These are phyloP conservation scores for Leptinotarsa haldemani DNA, from an alignment of 2,888 invertebrate genomes.

Conservation along the genomic window DNA sequence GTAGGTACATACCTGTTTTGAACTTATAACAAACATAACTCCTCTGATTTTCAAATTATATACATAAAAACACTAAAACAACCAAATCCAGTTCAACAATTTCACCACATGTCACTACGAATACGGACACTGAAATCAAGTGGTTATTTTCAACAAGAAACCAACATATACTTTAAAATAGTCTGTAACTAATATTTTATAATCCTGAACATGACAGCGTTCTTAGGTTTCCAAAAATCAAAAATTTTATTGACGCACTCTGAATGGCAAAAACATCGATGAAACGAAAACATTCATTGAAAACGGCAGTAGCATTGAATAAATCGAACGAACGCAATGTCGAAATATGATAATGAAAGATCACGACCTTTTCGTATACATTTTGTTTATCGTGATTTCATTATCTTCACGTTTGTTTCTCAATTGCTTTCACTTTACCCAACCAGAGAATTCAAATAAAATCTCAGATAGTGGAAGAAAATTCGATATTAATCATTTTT, in stretches of 20 bases:
- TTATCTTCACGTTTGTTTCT: constrained; percentile 19
- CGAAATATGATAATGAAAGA: constrained; percentile 53
- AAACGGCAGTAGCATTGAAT: constrained; percentile 38
- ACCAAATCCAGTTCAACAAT: constrained; percentile 8
- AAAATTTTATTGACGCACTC: constrained; percentile 11
- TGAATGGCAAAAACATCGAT: constrained; percentile 10
- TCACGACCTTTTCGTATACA: constrained; percentile 50
- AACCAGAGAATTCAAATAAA: no score
- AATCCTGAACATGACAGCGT: background rate
- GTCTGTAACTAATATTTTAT: no score
- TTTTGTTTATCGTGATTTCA: constrained; percentile 39
- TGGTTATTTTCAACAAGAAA: background rate
- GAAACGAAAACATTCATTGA: constrained; percentile 29
- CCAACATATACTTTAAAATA: background rate
- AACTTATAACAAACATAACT: constrained; percentile 37
- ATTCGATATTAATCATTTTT: no score
- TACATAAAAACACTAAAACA: constrained; percentile 5
- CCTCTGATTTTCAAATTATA: background rate
- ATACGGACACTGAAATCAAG: background rate
- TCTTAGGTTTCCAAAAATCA: background rate
- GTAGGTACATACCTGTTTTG: constrained; percentile 39
- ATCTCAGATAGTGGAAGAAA: no score
- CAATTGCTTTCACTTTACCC: background rate
- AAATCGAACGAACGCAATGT: constrained; percentile 41
- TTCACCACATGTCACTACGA: background rate